Evolutionary conservation across 92 coral and sea anemone genomes (phyloP).

Genomic region (Micromussa lordhowensis): DNA sequence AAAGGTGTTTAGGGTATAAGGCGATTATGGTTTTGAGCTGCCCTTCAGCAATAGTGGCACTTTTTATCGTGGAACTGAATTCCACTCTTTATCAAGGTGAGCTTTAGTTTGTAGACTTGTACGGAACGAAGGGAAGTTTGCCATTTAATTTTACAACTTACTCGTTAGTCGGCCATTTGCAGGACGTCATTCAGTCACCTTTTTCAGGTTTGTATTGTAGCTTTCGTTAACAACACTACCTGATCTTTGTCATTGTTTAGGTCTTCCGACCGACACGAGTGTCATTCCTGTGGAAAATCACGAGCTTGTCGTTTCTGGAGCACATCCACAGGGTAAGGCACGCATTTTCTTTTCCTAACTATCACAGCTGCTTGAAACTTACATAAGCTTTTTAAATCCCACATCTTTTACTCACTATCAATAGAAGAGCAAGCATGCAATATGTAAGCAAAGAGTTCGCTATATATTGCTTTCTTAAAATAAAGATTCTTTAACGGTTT

Average conservation of each 20-base stretch:
- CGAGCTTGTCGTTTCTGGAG: slow-evolving; percentile 9
- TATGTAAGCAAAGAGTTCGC: not conserved
- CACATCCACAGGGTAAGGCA: slow-evolving; percentile 10
- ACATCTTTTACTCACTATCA: no score
- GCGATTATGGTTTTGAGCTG: slow-evolving; percentile 17
- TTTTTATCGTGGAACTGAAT: slow-evolving; percentile 23
- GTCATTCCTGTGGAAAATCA: slow-evolving; percentile 22
- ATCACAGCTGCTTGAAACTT: not conserved
- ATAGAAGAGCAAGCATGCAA: not conserved
- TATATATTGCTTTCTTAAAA: not conserved
- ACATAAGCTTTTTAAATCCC: no score
- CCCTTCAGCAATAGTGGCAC: slow-evolving; percentile 13
- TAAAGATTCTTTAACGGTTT: no score
- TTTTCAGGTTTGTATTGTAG: not conserved
- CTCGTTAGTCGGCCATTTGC: not conserved
- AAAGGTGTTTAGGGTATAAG: not conserved
- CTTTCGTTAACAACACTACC: not conserved
- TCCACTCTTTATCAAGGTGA: slow-evolving; percentile 30
- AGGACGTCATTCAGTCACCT: not conserved
- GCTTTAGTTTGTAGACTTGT: not conserved
- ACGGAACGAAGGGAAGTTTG: not conserved
- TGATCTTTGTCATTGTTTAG: not conserved
- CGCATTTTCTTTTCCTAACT: not conserved
- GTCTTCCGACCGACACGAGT: not conserved
- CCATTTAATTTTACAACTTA: not conserved